Evolutionary conservation across 2,888 invertebrate genomes (phyloP).

Genomic region (Nomada goodeniana): DNA sequence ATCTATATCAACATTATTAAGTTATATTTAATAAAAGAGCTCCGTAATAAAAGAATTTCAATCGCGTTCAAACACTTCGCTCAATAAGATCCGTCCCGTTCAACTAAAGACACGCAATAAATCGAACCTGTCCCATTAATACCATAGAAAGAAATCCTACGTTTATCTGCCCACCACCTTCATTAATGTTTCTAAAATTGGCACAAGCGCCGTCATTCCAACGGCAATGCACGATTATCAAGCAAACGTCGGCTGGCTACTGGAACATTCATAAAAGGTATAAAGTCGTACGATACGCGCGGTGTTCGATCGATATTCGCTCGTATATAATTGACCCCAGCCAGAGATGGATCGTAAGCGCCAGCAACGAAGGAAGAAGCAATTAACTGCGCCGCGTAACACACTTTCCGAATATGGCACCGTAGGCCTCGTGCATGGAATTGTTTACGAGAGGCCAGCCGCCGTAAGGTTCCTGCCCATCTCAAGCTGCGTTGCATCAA

Average conservation of each 20-base stretch:
- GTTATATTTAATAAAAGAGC: too few relatives aligned
- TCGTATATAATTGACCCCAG: conserved; percentile 38
- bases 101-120: neutral
- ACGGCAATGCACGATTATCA: conserved; percentile 11
- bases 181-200: conserved; percentile 11
- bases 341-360: conserved; percentile 35
- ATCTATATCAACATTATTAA: too few relatives aligned
- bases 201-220: neutral
- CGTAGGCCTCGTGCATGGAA: conserved; percentile 55
- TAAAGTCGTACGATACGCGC: neutral
- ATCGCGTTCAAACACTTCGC: too few relatives aligned
- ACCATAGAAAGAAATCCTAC: neutral
- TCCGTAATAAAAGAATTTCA: too few relatives aligned
- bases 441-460: conserved; percentile 42
- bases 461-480: conserved; percentile 54
- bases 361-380: conserved; percentile 43
- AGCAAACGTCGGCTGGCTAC: neutral
- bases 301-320: conserved; percentile 36
- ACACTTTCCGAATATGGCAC: conserved; percentile 70
- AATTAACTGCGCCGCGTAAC: conserved; percentile 61
- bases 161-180: neutral
- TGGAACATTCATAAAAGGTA: conserved; percentile 31
- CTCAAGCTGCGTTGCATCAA: conserved; percentile 58
- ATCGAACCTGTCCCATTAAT: neutral
- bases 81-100: too few relatives aligned